Percentiles rank a stretch among this genome's conserved stretches.
Conservation (phyloP, 2,797 vertebrate genomes). For the Eurystomus glaucurus region DNA sequence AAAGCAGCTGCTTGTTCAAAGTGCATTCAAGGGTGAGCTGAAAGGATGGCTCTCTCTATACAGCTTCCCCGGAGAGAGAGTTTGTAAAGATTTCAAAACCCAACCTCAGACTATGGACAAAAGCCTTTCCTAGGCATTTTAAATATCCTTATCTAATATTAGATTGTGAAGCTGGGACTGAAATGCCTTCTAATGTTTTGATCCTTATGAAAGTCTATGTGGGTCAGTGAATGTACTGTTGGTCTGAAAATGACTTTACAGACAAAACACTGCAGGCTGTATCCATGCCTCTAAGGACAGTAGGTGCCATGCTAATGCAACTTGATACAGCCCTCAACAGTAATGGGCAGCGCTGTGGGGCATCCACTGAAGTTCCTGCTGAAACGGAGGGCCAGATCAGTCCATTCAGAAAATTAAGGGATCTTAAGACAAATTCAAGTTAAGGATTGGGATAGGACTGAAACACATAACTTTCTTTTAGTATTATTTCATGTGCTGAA, state of each 20-base stretch:
- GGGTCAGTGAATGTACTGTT: neutral
- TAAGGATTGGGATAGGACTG: neutral
- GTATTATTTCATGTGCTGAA: neutral
- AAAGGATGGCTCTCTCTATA: conserved; percentile 71
- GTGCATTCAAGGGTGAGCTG: conserved; percentile 83
- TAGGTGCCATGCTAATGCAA: neutral
- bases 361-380: neutral
- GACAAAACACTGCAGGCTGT: neutral
- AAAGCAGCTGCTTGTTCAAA: conserved; percentile 83
- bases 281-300: neutral
- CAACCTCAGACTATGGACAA: conserved; percentile 41
- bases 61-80: conserved; percentile 63
- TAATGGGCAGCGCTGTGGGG: rapidly evolving
- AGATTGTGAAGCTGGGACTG: neutral
- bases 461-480: neutral
- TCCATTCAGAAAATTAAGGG: neutral
- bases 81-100: conserved; percentile 77
- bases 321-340: neutral
- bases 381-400: rapidly evolving
- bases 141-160: conserved; percentile 41
- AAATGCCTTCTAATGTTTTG: neutral
- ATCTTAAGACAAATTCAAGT: neutral
- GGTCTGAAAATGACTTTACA: neutral
- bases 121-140: conserved; percentile 38
- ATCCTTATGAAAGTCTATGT: neutral